Conservation (phyloP, 1,140 invertebrate genomes). For the Dinoponera quadriceps region DNA sequence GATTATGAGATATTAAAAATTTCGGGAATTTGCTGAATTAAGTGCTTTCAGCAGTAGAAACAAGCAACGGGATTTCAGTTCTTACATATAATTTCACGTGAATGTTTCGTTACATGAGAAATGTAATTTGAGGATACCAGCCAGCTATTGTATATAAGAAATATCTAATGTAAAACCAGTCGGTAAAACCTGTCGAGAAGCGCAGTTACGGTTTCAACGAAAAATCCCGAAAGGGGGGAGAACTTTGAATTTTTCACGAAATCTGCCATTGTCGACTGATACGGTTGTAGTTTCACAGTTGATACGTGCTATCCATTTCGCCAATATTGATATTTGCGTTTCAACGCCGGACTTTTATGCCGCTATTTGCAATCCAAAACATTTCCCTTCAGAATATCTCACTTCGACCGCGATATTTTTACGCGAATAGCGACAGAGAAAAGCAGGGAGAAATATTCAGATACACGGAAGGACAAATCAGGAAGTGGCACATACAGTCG, state of each 20-base stretch:
- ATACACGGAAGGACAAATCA: conserved; percentile 4
- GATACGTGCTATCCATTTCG: not conserved
- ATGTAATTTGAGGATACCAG: not conserved
- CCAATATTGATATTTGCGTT: conserved; percentile 49
- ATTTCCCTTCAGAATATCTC: conserved; percentile 46
- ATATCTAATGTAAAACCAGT: not conserved
- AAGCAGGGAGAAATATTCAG: conserved; percentile 20
- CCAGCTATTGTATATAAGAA: not conserved
- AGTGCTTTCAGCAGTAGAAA: not conserved
- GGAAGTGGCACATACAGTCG: not conserved
- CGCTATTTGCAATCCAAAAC: conserved; percentile 45
- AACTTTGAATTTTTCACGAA: not conserved
- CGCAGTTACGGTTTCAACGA: not conserved
- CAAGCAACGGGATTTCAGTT: not conserved
- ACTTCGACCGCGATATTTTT: conserved; percentile 19
- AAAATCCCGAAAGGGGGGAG: not conserved
- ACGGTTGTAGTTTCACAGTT: not conserved
- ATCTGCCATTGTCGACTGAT: conserved; percentile 1
- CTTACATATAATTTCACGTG: not conserved
- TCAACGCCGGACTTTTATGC: conserved; percentile 25
- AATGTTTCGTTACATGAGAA: not conserved
- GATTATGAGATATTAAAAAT: conserved; percentile 6
- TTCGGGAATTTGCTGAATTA: not conserved
- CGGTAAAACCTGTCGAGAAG: not conserved
- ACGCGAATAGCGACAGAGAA: not conserved